phyloP scores from a whole-genome alignment of 2,888 invertebrate genomes.

The Clivina fossor region DNA sequence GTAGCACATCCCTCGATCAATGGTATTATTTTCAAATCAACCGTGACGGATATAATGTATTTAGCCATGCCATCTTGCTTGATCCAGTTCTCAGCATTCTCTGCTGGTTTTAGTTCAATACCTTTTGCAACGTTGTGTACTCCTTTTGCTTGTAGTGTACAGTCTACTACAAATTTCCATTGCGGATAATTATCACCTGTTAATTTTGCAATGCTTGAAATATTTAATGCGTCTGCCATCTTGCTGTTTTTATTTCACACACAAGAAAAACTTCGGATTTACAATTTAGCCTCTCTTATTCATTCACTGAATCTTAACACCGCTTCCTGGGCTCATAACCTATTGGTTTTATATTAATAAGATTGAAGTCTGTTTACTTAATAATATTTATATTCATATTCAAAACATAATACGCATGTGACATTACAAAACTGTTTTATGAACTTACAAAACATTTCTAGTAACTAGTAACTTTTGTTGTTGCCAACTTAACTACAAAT shows the following conservation, averaged over 20 bases:
- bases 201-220: conserved; percentile 12
- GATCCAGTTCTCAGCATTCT: not conserved
- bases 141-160: conserved; percentile 13
- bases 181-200: conserved; percentile 11
- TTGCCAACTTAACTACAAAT: no score
- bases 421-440: no score
- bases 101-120: not conserved
- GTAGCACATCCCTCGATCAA: conserved; percentile 5
- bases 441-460: no score
- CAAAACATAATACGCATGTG: no score
- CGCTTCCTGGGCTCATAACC: conserved; percentile 12
- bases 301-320: conserved; percentile 4
- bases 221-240: not conserved
- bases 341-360: not conserved
- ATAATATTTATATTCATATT: no score
- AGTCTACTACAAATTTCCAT: conserved; percentile 14
- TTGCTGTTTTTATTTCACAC: not conserved
- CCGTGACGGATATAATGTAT: conserved; percentile 7
- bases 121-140: conserved; percentile 8
- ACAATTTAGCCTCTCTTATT: not conserved
- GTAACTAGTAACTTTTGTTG: no score
- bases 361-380: no score
- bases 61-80: conserved; percentile 8
- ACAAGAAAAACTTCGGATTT: not conserved
- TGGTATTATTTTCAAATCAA: conserved; percentile 5